Evolutionary conservation across 2,888 invertebrate genomes (phyloP).

Genomic region (Phengaris alcon): DNA sequence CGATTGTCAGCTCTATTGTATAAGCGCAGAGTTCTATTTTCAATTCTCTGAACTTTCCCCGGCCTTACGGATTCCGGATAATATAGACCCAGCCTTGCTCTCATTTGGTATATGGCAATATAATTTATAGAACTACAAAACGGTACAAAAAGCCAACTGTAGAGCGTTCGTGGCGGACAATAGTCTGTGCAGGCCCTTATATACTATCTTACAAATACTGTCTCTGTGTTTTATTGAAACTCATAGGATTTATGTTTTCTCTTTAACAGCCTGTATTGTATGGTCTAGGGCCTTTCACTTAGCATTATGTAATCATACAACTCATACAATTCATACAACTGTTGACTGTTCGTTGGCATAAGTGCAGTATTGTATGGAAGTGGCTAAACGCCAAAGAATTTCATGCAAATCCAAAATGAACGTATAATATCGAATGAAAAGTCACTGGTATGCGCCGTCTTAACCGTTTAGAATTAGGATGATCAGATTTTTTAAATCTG

Average conservation of each 20-base stretch:
- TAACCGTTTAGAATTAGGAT: too few relatives aligned
- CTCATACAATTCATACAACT: conserved; percentile 4
- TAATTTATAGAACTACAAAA: too few relatives aligned
- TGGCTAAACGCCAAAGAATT: conserved; percentile 15
- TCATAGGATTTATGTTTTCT: conserved; percentile 15
- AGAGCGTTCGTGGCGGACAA: too few relatives aligned
- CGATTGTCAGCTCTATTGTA: too few relatives aligned
- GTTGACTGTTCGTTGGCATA: conserved; percentile 12
- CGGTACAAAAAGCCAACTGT: too few relatives aligned
- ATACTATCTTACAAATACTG: not conserved
- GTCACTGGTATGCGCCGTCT: too few relatives aligned
- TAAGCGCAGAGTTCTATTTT: too few relatives aligned
- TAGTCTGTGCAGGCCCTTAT: not conserved
- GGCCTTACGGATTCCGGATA: too few relatives aligned
- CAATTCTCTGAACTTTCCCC: too few relatives aligned
- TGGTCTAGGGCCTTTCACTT: conserved; percentile 6
- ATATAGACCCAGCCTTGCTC: too few relatives aligned
- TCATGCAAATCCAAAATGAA: not conserved
- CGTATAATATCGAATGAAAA: not conserved
- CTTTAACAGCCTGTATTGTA: conserved; percentile 6
- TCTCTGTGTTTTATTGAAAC: conserved; percentile 5
- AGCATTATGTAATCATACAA: not conserved
- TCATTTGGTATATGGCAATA: too few relatives aligned
- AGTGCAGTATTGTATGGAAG: not conserved
- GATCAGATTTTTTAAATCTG: too few relatives aligned